These are phyloP conservation scores for Acleris holmiana DNA, from an alignment of 2,888 invertebrate genomes.

Conservation along the genomic window DNA sequence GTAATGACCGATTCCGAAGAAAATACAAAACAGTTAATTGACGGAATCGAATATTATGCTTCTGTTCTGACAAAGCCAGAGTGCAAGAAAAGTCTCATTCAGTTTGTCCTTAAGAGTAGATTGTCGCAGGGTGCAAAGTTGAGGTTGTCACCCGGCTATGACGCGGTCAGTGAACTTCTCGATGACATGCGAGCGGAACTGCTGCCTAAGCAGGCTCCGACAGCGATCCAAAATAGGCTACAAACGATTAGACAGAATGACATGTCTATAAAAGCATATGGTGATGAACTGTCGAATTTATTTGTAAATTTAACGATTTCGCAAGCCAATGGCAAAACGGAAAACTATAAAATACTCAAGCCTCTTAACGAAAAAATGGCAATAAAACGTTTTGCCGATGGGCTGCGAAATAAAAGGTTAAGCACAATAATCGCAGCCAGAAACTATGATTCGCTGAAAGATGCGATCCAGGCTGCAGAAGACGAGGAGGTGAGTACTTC, in stretches of 20 bases:
- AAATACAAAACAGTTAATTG: conserved; percentile 21
- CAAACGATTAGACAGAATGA: conserved; percentile 2
- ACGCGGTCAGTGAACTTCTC: conserved; percentile 9
- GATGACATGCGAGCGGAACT: conserved; percentile 28
- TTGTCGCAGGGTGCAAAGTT: conserved; percentile 30
- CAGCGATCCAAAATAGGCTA: conserved; percentile 4
- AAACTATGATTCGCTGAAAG: too few species aligned
- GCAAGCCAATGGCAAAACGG: too few species aligned
- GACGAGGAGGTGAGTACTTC: too few species aligned
- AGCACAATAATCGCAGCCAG: too few species aligned
- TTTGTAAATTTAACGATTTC: too few species aligned
- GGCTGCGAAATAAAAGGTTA: too few species aligned
- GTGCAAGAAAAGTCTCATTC: conserved; percentile 17
- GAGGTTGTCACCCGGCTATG: conserved; percentile 12
- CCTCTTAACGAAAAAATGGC: too few species aligned
- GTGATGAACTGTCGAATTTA: too few species aligned
- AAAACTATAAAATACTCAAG: too few species aligned
- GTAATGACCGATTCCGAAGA: conserved; percentile 4
- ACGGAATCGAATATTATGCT: conserved; percentile 30
- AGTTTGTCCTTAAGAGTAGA: conserved; percentile 30
- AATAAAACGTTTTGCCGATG: too few species aligned
- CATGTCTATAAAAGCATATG: too few species aligned
- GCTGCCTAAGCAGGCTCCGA: conserved; percentile 21
- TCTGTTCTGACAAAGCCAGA: conserved; percentile 8
- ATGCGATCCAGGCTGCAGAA: too few species aligned